Evolutionary conservation across 1,140 invertebrate species (phyloP).

Genomic region (Drosophila kikkawai): DNA sequence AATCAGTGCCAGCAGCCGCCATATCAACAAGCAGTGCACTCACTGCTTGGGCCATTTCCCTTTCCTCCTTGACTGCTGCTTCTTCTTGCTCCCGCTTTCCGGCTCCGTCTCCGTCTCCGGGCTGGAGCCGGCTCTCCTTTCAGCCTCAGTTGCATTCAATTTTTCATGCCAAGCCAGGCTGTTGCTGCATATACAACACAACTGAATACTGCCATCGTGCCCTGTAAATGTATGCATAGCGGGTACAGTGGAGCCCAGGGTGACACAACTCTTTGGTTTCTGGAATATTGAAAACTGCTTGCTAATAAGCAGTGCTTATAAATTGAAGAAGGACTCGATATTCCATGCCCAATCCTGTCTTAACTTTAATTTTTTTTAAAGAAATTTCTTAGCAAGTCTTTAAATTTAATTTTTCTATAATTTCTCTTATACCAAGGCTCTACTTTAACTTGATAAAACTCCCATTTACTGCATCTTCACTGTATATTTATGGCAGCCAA

Average conservation of each 20-base stretch:
- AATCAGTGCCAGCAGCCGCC: slow-evolving; percentile 21
- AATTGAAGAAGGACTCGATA: no score
- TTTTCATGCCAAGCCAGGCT: slow-evolving; percentile 80
- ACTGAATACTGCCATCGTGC: slow-evolving; percentile 27
- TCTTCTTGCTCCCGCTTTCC: slow-evolving; percentile 5
- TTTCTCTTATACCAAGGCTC: not conserved
- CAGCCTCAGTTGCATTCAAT: slow-evolving; percentile 66
- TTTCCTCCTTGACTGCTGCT: not conserved
- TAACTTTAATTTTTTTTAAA: no score
- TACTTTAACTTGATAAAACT: not conserved
- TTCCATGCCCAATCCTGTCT: no score
- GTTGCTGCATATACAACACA: slow-evolving; percentile 66
- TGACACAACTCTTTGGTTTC: not conserved
- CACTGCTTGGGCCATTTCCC: slow-evolving; percentile 15
- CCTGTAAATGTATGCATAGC: slow-evolving; percentile 5
- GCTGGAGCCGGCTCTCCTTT: no score
- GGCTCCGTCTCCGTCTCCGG: no score
- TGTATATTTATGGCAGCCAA: slow-evolving; percentile 33
- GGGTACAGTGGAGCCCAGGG: slow-evolving; percentile 2
- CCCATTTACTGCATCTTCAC: not conserved
- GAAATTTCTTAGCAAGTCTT: not conserved
- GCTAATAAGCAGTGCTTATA: no score
- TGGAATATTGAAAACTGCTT: no score
- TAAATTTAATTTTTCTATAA: not conserved
- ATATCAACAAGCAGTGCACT: slow-evolving; percentile 21